Base-by-base conservation (phyloP, 2,113 vertebrate species). In the Philantomba maxwellii region DNA sequence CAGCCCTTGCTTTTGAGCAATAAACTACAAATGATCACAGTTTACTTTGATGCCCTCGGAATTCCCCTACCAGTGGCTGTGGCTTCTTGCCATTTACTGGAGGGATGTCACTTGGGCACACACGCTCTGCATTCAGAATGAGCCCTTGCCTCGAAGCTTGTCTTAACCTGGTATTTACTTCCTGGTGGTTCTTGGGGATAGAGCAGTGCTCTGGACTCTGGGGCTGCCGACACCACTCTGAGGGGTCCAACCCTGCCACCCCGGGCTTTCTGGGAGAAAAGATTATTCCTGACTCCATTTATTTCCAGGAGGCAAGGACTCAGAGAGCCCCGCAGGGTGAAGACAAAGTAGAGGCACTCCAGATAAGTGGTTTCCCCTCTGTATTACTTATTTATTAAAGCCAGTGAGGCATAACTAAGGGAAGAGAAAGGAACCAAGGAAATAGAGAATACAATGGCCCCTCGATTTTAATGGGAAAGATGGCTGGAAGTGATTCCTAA, bases 361-460 rank as follows among this genome's bases (percentile, higher is more conserved):
- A 98, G 98, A 96, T 98, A 99, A 99, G 98, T 98, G 98, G 98
- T 97, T 98, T 64, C 19, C 94, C 87, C 73, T 95, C 97, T 78
- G 57, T 98, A 98, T 99, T 98, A 99, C 98, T 99, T 99, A 99
- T 99, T 99, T 99, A 99, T 99, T 98, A 98, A 98, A 98, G 96
- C 95, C 99, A 96, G 97, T 93, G 98, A 98, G 99, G 98, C 98
- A 98, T 99, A 98, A 98, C 98, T 99, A 98, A 99, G 98, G 98
- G 93, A 98, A 97, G 98, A 98, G 98, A 98, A 98, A 98, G 98
- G 98, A 97, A 97, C 97, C 64, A 57, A 98, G 97, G 98, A 98
- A 99, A 98, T 93, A 96, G 95, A 98, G 98, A 99, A 99, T 98
- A 99, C 99, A 99, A 99, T 99, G 98, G 98, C 94, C 98, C 97